Evolutionary conservation across 1,140 invertebrate species (phyloP), one percentile per base, ranked within the genome.

Genomic region (Chelonus insularis): DNA sequence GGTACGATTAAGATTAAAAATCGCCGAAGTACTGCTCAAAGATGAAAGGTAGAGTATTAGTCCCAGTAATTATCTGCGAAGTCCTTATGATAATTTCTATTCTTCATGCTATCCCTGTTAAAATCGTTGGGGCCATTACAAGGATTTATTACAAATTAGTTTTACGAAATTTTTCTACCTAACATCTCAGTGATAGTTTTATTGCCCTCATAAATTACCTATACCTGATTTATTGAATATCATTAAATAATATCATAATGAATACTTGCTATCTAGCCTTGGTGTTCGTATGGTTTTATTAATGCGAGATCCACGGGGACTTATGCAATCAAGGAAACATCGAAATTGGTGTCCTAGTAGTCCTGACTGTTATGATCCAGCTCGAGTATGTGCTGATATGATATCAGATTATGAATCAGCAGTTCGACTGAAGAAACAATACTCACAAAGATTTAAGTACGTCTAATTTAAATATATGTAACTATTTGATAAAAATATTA

Each of bases 271-370:
- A n/a, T 45, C 45, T 57, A 91, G 90, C 64, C 82, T 91, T 70
- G 90, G 91, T 70, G 78, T 93, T 60, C 87, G 89, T 74, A 84
- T 95, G 55, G 77, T 95, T 56, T 79, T 93, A 11, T 76, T 95
- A 62, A 86, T 94, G 34, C 84, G 93, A 41, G 94, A 95, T 82
- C 94, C 93, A 7, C 83, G 93, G 39, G 93, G 91, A 12, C 92
- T 90, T 45, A 82, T 95, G 73, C 92, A 94, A 75, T 95, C 93
- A 0, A 82, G 94, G 36, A 88, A 88, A 60, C 92, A 94, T 75
- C 84, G 92, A 2, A 86, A 88, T 50, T 95, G 93, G 90, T 96
- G 93, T 73, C 90, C 88, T 0, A 86, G 86, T n/a, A 84, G 88
- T 60, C 86, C 89, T 4, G 92, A 94, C 73, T 96, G 93, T 78